Conservation (phyloP, 2,888 invertebrate genomes). For the Halocaridina rubra region DNA sequence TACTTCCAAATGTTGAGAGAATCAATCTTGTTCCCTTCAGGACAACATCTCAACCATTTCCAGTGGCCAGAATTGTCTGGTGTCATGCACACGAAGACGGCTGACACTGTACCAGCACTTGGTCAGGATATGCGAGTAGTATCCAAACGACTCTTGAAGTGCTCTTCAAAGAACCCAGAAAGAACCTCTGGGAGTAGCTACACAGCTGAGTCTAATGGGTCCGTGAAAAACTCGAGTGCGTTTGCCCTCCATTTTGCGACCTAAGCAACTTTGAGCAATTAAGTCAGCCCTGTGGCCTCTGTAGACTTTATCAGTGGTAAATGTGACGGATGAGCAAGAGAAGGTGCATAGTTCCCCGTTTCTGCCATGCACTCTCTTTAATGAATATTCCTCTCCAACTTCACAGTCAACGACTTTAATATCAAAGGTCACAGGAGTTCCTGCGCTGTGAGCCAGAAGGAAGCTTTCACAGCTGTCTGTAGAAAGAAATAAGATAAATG, state of each 20-base stretch:
- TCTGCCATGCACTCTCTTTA: conserved; percentile 52
- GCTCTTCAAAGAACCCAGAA: conserved; percentile 58
- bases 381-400: conserved; percentile 55
- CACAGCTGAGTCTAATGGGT: conserved; percentile 59
- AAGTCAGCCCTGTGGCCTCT: conserved; percentile 66
- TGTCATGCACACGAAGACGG: too few species aligned
- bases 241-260: conserved; percentile 65
- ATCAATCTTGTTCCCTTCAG: too few species aligned
- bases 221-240: conserved; percentile 65
- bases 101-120: too few species aligned
- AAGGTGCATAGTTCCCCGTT: conserved; percentile 61
- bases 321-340: conserved; percentile 64
- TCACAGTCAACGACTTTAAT: conserved; percentile 60
- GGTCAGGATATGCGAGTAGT: too few species aligned
- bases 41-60: too few species aligned
- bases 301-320: conserved; percentile 65
- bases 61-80: too few species aligned
- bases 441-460: conserved; percentile 62
- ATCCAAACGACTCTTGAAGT: too few species aligned
- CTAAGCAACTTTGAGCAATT: conserved; percentile 65
- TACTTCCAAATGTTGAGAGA: too few species aligned
- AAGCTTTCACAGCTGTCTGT: neutral
- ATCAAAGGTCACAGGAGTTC: conserved; percentile 64
- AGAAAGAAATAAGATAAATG: too few species aligned
- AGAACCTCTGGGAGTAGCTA: conserved; percentile 18